Evolutionary conservation across 2,888 invertebrate genomes (phyloP).

Genomic region (Thecocarcelia acutangulata): DNA sequence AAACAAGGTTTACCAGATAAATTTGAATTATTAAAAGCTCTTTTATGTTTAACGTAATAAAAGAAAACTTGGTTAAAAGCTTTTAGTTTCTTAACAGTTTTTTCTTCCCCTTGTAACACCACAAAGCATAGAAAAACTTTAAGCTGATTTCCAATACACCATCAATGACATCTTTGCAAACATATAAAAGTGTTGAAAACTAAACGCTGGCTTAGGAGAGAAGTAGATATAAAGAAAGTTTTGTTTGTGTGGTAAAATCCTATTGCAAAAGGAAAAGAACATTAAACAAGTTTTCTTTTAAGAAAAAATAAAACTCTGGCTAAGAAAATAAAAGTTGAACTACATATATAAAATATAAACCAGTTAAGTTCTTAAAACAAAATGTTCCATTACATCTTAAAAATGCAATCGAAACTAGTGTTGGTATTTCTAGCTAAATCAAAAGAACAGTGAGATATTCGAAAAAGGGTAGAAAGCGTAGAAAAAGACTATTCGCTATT

Average conservation of each 20-base stretch:
- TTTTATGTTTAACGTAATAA: slow-evolving; percentile 1
- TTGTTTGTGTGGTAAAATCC: neutral
- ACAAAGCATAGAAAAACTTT: slow-evolving; percentile 24
- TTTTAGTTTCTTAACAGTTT: neutral
- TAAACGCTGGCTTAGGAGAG: too few relatives aligned
- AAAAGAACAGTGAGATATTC: too few relatives aligned
- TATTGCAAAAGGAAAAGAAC: neutral
- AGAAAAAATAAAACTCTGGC: neutral
- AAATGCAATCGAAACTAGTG: too few relatives aligned
- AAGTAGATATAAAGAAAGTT: too few relatives aligned
- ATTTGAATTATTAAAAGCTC: neutral
- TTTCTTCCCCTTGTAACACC: neutral
- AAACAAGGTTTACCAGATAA: neutral
- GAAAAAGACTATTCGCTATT: too few relatives aligned
- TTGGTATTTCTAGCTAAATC: too few relatives aligned
- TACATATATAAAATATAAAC: too few relatives aligned
- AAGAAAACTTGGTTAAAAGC: slow-evolving; percentile 13
- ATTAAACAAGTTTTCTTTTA: neutral
- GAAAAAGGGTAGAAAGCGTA: too few relatives aligned
- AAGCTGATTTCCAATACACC: slow-evolving; percentile 40
- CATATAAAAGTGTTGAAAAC: slow-evolving; percentile 22
- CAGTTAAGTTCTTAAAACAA: too few relatives aligned
- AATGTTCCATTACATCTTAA: too few relatives aligned
- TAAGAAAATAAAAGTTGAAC: neutral
- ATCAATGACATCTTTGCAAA: slow-evolving; percentile 34